Evolutionary conservation across 2,797 vertebrate species (phyloP).

Genomic region (Enteromius radiatus): DNA sequence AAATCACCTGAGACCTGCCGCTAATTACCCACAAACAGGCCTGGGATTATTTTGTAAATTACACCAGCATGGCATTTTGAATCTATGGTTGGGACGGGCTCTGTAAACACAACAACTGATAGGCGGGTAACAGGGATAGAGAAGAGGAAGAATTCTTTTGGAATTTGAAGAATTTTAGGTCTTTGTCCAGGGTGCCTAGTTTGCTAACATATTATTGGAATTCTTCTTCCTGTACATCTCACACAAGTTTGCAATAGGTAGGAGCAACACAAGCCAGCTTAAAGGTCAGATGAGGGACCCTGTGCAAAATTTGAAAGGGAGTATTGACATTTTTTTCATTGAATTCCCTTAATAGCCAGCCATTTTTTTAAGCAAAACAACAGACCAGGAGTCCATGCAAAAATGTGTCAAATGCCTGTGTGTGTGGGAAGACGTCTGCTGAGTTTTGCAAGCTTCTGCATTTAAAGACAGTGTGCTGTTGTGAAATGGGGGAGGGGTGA

Average conservation of each 20-base stretch:
- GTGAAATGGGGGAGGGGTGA: conserved; percentile 12
- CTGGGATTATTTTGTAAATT: conserved; percentile 86
- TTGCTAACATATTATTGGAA: conserved; percentile 9
- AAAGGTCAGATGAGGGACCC: conserved; percentile 21
- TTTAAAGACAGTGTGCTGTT: conserved; percentile 13
- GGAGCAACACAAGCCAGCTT: neutral
- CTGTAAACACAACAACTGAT: conserved; percentile 56
- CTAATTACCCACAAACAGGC: conserved; percentile 77
- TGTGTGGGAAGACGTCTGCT: conserved; percentile 8
- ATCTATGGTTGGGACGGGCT: conserved; percentile 32
- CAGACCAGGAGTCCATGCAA: conserved; percentile 15
- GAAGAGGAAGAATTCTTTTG: neutral
- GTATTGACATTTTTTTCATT: neutral
- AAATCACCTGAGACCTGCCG: conserved; percentile 66
- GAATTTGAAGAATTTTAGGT: conserved; percentile 11
- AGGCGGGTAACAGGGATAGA: conserved; percentile 28
- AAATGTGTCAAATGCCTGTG: conserved; percentile 14
- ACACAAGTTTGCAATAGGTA: neutral
- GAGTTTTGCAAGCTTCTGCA: conserved; percentile 16
- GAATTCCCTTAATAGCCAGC: neutral
- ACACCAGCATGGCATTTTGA: conserved; percentile 71
- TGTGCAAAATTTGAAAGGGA: conserved; percentile 23
- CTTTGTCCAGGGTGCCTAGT: neutral
- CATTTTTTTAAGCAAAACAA: conserved; percentile 21
- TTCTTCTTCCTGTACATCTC: neutral